Conservation (phyloP, 2,888 invertebrate species). For the Agrotis clavis region DNA sequence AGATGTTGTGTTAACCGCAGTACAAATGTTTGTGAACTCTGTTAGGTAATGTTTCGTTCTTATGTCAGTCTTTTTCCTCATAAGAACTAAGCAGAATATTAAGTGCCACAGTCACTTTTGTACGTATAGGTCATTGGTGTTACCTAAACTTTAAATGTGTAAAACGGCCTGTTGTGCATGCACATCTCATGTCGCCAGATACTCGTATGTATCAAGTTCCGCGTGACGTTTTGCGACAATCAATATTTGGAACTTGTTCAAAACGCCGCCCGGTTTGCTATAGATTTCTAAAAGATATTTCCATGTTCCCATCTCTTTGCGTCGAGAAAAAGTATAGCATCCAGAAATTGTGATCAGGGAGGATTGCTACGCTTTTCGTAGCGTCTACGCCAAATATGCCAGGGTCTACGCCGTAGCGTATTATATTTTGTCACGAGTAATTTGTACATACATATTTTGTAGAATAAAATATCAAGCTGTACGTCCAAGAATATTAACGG, state of each 20-base stretch:
- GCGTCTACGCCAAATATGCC: background rate
- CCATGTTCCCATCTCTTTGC: background rate
- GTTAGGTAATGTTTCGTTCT: constrained; percentile 39
- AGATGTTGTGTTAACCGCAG: constrained; percentile 13
- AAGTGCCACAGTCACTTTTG: background rate
- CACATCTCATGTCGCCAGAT: no score
- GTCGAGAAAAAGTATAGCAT: background rate
- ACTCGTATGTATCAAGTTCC: no score
- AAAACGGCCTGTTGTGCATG: background rate
- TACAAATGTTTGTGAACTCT: constrained; percentile 20
- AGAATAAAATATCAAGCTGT: constrained; percentile 16
- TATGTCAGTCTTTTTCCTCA: constrained; percentile 14
- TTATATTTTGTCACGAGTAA: background rate
- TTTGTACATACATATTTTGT: constrained; percentile 4
- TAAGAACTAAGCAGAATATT: constrained; percentile 10
- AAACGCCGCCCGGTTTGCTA: background rate
- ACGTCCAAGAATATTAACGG: background rate
- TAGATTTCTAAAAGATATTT: background rate
- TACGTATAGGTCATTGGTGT: background rate
- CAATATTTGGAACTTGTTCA: background rate
- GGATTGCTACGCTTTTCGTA: constrained; percentile 17
- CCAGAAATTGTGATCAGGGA: no score
- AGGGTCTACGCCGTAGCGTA: background rate
- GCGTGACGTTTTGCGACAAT: no score
- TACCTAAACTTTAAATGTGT: background rate